Evolutionary conservation across 92 coral and sea anemone species (phyloP).

Genomic region (Phenganax marumi): DNA sequence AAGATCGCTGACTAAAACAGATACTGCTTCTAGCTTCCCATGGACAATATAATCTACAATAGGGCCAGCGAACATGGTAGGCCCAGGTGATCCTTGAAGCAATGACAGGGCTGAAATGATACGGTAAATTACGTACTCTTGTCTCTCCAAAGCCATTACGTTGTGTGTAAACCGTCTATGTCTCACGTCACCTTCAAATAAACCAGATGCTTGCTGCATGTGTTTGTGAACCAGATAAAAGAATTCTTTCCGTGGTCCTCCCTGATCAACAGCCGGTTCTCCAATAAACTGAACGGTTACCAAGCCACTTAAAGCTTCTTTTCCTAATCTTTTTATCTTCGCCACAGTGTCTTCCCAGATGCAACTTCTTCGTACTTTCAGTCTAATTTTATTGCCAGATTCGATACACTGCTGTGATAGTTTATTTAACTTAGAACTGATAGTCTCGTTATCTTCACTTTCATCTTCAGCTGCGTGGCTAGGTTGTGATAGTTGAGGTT

Average conservation of each 20-base stretch:
- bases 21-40: slow-evolving; percentile 61
- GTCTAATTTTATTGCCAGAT: slow-evolving; percentile 55
- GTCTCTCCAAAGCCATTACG: slow-evolving; percentile 62
- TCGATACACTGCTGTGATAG: slow-evolving; percentile 42
- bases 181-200: slow-evolving; percentile 55
- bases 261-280: slow-evolving; percentile 62
- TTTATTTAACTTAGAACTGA: slow-evolving; percentile 42
- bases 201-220: slow-evolving; percentile 58
- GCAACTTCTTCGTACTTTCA: slow-evolving; percentile 58
- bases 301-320: slow-evolving; percentile 49
- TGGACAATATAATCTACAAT: slow-evolving; percentile 56
- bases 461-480: slow-evolving; percentile 17
- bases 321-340: slow-evolving; percentile 48
- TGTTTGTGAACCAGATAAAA: slow-evolving; percentile 62
- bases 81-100: slow-evolving; percentile 65
- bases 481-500: neutral
- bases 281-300: slow-evolving; percentile 60
- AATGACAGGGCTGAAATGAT: slow-evolving; percentile 58
- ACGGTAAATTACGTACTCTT: slow-evolving; percentile 57
- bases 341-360: slow-evolving; percentile 60
- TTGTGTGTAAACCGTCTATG: slow-evolving; percentile 62
- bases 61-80: slow-evolving; percentile 57
- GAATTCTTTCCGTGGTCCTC: slow-evolving; percentile 62
- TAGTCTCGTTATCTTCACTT: slow-evolving; percentile 39
- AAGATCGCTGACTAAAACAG: slow-evolving; percentile 48